These are phyloP conservation scores for Spilogale gracilis DNA, from an alignment of 2,113 vertebrate species.

Conservation along the genomic window DNA sequence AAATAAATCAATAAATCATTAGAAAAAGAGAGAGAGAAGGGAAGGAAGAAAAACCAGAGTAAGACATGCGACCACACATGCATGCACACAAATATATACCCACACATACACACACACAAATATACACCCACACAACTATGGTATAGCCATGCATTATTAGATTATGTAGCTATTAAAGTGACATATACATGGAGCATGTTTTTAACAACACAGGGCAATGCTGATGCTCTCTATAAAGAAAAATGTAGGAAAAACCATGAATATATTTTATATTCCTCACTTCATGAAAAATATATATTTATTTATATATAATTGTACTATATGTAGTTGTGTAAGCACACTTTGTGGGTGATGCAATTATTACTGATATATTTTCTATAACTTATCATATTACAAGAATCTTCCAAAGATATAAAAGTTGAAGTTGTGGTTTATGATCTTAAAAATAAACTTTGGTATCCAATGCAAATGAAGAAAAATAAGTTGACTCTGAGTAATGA, in stretches of 20 bases:
- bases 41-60: neutral
- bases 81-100: fast-evolving
- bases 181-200: neutral
- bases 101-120: neutral
- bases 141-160: neutral
- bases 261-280: neutral
- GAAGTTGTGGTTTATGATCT: neutral
- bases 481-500: neutral
- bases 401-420: neutral
- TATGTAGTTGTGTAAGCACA: neutral
- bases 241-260: neutral
- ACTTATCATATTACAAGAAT: neutral
- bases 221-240: neutral
- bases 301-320: neutral
- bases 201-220: neutral
- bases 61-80: neutral
- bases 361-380: neutral
- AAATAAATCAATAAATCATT: neutral
- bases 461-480: neutral
- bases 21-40: neutral
- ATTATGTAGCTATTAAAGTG: neutral
- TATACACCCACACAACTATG: neutral
- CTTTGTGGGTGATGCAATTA: neutral
- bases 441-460: neutral
- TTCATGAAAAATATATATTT: neutral